These are phyloP conservation scores for Temnothorax rugatulus DNA, from an alignment of 2,888 invertebrate genomes.

Conservation along the genomic window DNA sequence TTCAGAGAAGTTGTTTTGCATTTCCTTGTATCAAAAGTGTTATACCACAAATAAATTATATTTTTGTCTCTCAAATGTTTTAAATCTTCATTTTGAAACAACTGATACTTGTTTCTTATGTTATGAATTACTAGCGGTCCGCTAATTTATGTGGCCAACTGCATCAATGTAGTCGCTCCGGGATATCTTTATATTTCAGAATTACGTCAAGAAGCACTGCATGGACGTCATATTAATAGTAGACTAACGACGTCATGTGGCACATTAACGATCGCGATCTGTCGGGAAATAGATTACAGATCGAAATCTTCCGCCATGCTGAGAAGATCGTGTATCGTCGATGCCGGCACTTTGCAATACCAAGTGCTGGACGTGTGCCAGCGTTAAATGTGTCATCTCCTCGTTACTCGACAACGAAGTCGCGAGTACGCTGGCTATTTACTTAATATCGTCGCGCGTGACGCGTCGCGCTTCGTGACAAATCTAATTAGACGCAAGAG, in stretches of 20 bases:
- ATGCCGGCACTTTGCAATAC: slow-evolving; percentile 30
- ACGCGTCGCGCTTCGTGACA: slow-evolving; percentile 48
- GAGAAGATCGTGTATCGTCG: slow-evolving; percentile 21
- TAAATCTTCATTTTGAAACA: not conserved
- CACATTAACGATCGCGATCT: slow-evolving; percentile 37
- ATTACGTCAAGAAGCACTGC: not conserved
- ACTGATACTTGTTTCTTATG: not conserved
- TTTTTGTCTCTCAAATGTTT: not conserved
- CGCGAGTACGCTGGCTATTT: slow-evolving; percentile 27
- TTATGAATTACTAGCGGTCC: not conserved
- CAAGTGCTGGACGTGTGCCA: slow-evolving; percentile 41
- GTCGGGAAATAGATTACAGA: not conserved
- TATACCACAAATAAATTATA: not conserved
- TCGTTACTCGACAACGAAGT: slow-evolving; percentile 51
- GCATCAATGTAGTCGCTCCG: not conserved
- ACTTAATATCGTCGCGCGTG: slow-evolving; percentile 50
- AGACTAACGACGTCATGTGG: slow-evolving; percentile 5
- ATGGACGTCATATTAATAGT: slow-evolving; percentile 32
- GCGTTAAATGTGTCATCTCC: slow-evolving; percentile 54
- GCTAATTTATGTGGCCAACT: slow-evolving; percentile 19
- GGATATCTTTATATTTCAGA: slow-evolving; percentile 6
- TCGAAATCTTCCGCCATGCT: slow-evolving; percentile 1
- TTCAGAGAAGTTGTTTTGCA: not conserved
- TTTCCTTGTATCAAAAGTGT: not conserved
- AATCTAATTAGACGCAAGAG: slow-evolving; percentile 45